Evolutionary conservation across 2,888 invertebrate genomes (phyloP), one percentile per base, ranked within the genome.

Genomic region (Aleiodes testaceus): DNA sequence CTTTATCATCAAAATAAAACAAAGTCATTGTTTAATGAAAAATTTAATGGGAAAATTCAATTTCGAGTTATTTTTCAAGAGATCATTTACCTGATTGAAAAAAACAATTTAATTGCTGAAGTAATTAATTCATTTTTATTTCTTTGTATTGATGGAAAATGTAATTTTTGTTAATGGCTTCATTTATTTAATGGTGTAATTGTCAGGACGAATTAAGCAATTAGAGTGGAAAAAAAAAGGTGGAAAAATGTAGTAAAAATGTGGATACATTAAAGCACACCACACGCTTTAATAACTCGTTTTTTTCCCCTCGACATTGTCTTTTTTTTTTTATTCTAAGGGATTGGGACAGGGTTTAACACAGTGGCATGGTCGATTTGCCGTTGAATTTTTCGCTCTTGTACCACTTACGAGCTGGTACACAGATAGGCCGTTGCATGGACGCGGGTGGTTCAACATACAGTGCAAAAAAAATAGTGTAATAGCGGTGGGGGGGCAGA

Each of bases 401-500:
- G 71, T 71, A 67, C 63, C 71, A 66, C 61, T 71, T 71, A 66
- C 66, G 45, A 66, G 63, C 66, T 71, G 71, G 71, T 71, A 71
- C 71, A 67, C 66, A 71, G 66, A 71, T 71, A 71, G 66, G 45
- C 66, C 59, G 65, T 47, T 55, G 59, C 61, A 49, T 36, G 36
- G 59, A 59, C 36, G 59, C 59, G 59, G 59, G 59, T 59, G 59
- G 59, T 59, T 59, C 16, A 36, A 36, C 59, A 59, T 42, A 59
- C 16, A 59, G 59, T 59, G 59, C 11, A 22, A 55, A 22, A n/a
- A 59, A 59, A 36, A 5, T 44, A 26, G 59, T 22, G 30, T 36
- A 47, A 26, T 20, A n/a, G 44, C 47, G 44, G 55, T 22, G 42
- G 50, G 59, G 30, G 44, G 50, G 14, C 18, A 45, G 42, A 12